Evolutionary conservation across 2,113 vertebrate genomes (phyloP), one percentile per base, ranked within the genome.

Genomic region (Melierax canorus): DNA sequence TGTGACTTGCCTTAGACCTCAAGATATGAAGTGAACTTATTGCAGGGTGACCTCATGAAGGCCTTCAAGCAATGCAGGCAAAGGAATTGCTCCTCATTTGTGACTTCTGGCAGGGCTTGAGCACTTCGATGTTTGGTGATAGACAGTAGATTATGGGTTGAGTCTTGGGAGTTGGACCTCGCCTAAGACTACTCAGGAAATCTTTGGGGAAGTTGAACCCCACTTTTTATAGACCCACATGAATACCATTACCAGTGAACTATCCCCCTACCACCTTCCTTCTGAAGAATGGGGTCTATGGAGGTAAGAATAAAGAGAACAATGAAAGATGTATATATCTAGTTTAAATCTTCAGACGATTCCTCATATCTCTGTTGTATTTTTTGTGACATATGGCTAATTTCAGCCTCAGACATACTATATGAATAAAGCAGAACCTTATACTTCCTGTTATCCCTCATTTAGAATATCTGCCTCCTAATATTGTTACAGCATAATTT

Each of bases 81-180:
- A 72, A 67, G 39, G 39, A 89, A 39, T 51, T 68, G 21, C 29
- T 88, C 23, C 38, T 53, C 13, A 18, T 46, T 41, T 32, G 15
- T 85, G 55, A 69, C 21, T 84, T 85, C 11, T 46, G 22, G 20
- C 3, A 29, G 3, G 21, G 36, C 17, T 55, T 43, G 6, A 15
- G 9, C 1, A 0, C 12, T 58, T 73, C 0, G 0, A 1, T 50
- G 5, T 23, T 71, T 50, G 32, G 34, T 50, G 11, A 64, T 32
- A 55, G 39, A 43, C 9, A 20, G 38, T 18, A 56, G 32, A 39
- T 71, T 45, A 67, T 16, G 11, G 14, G 62, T 9, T 68, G 36
- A 63, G 12, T 4, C 17, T 27, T 51, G 58, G 8, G 22, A 77
- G 20, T 4, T 51, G 21, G 16, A 73, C 13, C 30, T 67, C 53